Evolutionary conservation across 2,113 vertebrate species (phyloP).

Genomic region (Pongo abelii): DNA sequence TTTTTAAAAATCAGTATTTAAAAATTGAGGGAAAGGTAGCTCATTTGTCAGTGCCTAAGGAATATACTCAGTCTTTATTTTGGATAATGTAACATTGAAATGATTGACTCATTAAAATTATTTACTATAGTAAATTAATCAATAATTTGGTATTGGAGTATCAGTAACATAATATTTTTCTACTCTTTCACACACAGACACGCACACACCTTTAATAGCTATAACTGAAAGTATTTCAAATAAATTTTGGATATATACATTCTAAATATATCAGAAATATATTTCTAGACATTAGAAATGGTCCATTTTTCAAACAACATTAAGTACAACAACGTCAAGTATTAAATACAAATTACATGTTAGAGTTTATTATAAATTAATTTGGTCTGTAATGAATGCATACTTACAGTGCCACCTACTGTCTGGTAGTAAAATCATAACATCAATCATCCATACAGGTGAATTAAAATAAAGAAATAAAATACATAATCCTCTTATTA

Average conservation of each 20-base stretch:
- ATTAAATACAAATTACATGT: not conserved
- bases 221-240: not conserved
- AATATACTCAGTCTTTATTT: not conserved
- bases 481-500: not conserved
- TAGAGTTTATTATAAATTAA: not conserved
- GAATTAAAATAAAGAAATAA: not conserved
- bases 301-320: not conserved
- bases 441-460: not conserved
- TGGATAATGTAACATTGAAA: not conserved
- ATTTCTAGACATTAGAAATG: not conserved
- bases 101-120: not conserved
- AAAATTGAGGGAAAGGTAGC: no score
- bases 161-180: not conserved
- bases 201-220: not conserved
- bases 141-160: not conserved
- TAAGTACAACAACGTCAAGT: not conserved
- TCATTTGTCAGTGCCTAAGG: not conserved
- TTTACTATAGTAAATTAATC: not conserved
- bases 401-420: constrained; percentile 67
- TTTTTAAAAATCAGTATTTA: not conserved
- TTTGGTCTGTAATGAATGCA: not conserved
- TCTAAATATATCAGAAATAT: constrained; percentile 28
- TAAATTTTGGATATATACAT: constrained; percentile 20
- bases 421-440: constrained; percentile 12
- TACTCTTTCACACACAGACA: not conserved